These are phyloP conservation scores for Diplodus puntazzo DNA, from an alignment of 2,797 vertebrate species.

Conservation along the genomic window DNA sequence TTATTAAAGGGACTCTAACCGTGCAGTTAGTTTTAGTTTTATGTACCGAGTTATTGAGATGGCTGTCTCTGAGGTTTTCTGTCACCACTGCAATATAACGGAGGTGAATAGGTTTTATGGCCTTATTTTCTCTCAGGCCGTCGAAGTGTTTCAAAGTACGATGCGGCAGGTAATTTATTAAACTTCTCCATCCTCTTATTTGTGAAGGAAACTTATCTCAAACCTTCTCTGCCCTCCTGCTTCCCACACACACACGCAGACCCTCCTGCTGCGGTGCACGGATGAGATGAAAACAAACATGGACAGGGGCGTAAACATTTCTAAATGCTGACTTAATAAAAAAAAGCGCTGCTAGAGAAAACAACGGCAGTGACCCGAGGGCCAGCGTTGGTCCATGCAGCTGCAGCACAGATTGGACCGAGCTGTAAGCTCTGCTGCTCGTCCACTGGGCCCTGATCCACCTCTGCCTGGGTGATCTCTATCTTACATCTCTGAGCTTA, in stretches of 20 bases:
- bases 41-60: neutral
- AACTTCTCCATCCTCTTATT: conserved; percentile 54
- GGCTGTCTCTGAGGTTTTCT: neutral
- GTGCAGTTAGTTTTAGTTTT: neutral
- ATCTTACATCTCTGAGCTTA: conserved; percentile 40
- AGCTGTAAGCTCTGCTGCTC: conserved; percentile 54
- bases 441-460: conserved; percentile 39
- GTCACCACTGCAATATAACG: neutral
- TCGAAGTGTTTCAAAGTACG: conserved; percentile 51
- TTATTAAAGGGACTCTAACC: neutral
- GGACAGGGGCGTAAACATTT: conserved; percentile 74
- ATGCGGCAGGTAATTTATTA: conserved; percentile 54
- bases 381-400: conserved; percentile 61
- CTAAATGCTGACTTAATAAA: conserved; percentile 81
- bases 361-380: conserved; percentile 61
- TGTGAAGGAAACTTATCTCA: conserved; percentile 64
- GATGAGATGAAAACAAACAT: conserved; percentile 79
- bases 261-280: conserved; percentile 57
- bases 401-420: conserved; percentile 62
- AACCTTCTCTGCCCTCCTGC: conserved; percentile 38
- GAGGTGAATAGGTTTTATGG: conserved; percentile 11
- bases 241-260: conserved; percentile 43
- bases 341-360: conserved; percentile 65
- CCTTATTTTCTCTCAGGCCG: conserved; percentile 21
- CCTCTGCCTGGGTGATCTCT: conserved; percentile 60